Evolutionary conservation across 2,888 invertebrate species (phyloP).

Genomic region (Megaustenia siamemsis): DNA sequence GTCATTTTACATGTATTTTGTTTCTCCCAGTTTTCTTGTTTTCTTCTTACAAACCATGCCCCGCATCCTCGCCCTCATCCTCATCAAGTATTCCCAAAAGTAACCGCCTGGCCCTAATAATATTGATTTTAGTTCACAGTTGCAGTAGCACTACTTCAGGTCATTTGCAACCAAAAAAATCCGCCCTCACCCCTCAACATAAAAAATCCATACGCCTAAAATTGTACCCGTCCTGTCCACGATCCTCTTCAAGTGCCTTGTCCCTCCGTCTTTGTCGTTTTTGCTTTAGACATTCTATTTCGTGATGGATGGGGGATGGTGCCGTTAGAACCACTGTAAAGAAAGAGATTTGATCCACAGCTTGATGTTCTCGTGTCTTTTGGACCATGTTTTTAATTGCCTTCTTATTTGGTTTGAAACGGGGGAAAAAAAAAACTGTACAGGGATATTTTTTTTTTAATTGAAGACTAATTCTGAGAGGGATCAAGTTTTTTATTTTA

Average conservation of each 20-base stretch:
- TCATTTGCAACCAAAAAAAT: background rate
- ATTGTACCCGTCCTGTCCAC: background rate
- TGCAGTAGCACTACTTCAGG: background rate
- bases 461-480: no score
- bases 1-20: background rate
- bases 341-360: background rate
- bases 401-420: background rate
- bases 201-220: background rate
- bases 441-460: no score
- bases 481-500: no score
- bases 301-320: background rate
- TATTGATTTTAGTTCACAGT: constrained; percentile 19
- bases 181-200: background rate
- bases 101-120: background rate
- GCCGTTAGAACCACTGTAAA: no score
- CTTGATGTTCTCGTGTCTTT: background rate
- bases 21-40: background rate
- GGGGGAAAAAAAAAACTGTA: no score
- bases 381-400: background rate
- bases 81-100: background rate
- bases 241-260: background rate
- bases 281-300: background rate
- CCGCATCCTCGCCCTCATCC: background rate
- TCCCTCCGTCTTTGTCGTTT: background rate
- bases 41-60: background rate